Percentiles rank a stretch among this genome's conserved stretches.
Conservation (phyloP, 2,888 invertebrate species). For the Alentia gelatinosa region DNA sequence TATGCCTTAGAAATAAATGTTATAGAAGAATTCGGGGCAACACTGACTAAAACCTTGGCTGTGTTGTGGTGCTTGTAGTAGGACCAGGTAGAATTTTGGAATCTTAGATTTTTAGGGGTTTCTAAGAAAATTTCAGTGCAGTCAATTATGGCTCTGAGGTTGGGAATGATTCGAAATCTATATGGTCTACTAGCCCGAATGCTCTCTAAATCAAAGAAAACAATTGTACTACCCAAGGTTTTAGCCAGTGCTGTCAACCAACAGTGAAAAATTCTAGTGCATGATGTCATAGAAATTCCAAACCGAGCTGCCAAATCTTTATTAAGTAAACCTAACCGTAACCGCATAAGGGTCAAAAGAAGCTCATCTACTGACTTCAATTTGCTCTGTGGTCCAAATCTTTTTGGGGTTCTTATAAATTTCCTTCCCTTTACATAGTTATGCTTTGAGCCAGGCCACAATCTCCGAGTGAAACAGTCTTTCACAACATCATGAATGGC, state of each 20-base stretch:
- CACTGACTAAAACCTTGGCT: too few relatives aligned
- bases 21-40: not conserved
- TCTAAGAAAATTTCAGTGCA: not conserved
- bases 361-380: not conserved
- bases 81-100: not conserved
- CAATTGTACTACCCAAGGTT: not conserved
- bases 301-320: not conserved
- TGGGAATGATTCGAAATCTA: not conserved
- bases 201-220: not conserved
- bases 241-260: not conserved
- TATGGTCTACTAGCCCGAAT: not conserved
- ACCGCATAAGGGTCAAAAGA: not conserved
- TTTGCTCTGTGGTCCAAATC: not conserved
- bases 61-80: not conserved
- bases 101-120: not conserved
- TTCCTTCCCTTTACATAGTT: not conserved
- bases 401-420: not conserved
- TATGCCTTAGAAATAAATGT: not conserved
- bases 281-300: not conserved
- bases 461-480: not conserved
- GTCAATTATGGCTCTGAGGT: not conserved
- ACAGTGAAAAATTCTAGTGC: not conserved
- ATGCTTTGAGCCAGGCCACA: not conserved
- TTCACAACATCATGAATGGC: not conserved
- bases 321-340: not conserved